A percentile compares a stretch with the other conserved stretches of the same genome.
These are phyloP conservation scores for Diceros bicornis DNA, from an alignment of 2,797 vertebrate species.

Conservation along the genomic window DNA sequence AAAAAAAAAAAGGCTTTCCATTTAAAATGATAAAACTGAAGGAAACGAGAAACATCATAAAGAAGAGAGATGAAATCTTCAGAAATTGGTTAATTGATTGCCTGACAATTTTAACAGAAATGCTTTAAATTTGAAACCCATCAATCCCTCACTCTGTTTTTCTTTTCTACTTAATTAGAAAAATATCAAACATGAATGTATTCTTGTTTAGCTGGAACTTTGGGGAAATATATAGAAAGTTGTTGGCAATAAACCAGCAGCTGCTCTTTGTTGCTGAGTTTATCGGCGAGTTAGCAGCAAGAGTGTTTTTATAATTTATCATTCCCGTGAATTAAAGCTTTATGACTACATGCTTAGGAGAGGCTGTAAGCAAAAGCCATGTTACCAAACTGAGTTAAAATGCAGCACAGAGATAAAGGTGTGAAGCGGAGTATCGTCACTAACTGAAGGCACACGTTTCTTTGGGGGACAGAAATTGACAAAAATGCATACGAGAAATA, in stretches of 20 bases:
- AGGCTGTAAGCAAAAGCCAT: slow-evolving; percentile 53
- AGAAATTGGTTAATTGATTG: slow-evolving; percentile 68
- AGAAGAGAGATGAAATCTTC: slow-evolving; percentile 65
- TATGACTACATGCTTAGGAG: slow-evolving; percentile 62
- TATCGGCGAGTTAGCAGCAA: slow-evolving; percentile 82
- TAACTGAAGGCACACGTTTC: not conserved
- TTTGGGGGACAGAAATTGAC: not conserved
- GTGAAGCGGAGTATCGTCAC: not conserved
- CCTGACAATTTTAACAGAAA: slow-evolving; percentile 65
- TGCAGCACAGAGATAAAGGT: not conserved
- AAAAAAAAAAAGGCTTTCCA: not conserved
- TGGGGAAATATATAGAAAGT: slow-evolving; percentile 79
- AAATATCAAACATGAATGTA: slow-evolving; percentile 77
- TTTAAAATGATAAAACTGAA: slow-evolving; percentile 53
- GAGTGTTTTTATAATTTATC: slow-evolving; percentile 80
- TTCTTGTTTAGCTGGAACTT: slow-evolving; percentile 77
- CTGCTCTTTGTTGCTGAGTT: slow-evolving; percentile 83
- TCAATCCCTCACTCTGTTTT: slow-evolving; percentile 57
- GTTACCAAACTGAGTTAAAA: slow-evolving; percentile 34
- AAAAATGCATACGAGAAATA: not conserved
- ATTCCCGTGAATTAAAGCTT: slow-evolving; percentile 65
- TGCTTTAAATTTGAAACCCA: slow-evolving; percentile 30
- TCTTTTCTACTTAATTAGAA: slow-evolving; percentile 77
- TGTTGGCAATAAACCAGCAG: slow-evolving; percentile 81
- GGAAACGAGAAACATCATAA: slow-evolving; percentile 47